A percentile compares a stretch with the other conserved stretches of the same genome.
These are phyloP conservation scores for Pectinophora gossypiella DNA, from an alignment of 1,140 invertebrate species.

Conservation along the genomic window DNA sequence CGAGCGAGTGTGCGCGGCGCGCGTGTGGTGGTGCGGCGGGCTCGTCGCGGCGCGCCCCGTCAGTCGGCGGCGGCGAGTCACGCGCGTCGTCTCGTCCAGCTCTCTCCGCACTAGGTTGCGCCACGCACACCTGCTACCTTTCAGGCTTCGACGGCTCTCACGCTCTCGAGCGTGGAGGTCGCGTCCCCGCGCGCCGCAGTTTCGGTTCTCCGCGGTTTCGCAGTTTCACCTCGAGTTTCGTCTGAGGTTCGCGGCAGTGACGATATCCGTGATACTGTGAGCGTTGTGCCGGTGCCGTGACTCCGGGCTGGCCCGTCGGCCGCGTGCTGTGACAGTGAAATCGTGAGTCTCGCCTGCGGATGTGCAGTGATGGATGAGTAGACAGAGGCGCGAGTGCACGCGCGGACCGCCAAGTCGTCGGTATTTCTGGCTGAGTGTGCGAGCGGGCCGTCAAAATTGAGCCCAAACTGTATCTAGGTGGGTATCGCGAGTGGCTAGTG, in stretches of 20 bases:
- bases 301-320: conserved; percentile 41
- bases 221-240: conserved; percentile 35
- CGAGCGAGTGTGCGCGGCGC: conserved; percentile 39
- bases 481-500: conserved; percentile 28
- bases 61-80: conserved; percentile 68
- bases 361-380: conserved; percentile 73
- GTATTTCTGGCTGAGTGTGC: conserved; percentile 53
- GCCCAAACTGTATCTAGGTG: conserved; percentile 73
- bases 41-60: conserved; percentile 60
- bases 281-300: conserved; percentile 37
- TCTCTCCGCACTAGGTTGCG: conserved; percentile 26
- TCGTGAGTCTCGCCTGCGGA: conserved; percentile 67
- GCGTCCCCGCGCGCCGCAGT: conserved; percentile 43
- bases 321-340: conserved; percentile 69
- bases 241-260: conserved; percentile 21
- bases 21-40: conserved; percentile 50
- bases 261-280: conserved; percentile 27
- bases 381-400: conserved; percentile 50
- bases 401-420: conserved; percentile 36
- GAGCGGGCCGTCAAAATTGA: conserved; percentile 71
- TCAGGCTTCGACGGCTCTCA: conserved; percentile 60
- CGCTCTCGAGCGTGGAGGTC: conserved; percentile 62
- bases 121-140: conserved; percentile 48
- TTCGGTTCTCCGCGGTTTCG: conserved; percentile 42
- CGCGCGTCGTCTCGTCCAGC: conserved; percentile 59